These are phyloP conservation scores for Conistra vaccinii DNA, from an alignment of 2,888 invertebrate genomes.

Conservation along the genomic window DNA sequence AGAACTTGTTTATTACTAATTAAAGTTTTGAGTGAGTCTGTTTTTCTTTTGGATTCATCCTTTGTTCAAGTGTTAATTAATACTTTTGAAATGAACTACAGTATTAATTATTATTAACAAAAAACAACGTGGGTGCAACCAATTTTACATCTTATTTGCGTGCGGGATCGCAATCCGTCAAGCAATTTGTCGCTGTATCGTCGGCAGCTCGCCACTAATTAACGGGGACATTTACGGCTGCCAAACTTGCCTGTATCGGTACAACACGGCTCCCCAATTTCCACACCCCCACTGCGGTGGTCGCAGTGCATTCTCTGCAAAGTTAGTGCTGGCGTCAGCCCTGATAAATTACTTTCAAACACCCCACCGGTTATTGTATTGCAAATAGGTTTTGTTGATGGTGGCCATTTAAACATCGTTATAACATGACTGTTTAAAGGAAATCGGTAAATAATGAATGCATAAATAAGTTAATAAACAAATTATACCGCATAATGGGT, in stretches of 20 bases:
- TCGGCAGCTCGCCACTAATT: constrained; percentile 85
- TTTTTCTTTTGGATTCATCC: not conserved
- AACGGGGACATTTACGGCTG: constrained; percentile 85
- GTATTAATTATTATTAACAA: constrained; percentile 5
- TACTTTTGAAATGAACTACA: constrained; percentile 1
- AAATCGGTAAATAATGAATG: constrained; percentile 43
- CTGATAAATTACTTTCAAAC: constrained; percentile 64
- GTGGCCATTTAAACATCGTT: constrained; percentile 39
- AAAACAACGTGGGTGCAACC: constrained; percentile 20
- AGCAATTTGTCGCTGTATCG: constrained; percentile 85
- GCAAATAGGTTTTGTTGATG: constrained; percentile 45
- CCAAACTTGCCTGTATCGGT: constrained; percentile 82
- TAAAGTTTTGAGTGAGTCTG: not conserved
- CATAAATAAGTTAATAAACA: constrained; percentile 55
- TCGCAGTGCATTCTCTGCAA: constrained; percentile 68
- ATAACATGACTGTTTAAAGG: constrained; percentile 31
- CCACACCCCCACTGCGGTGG: constrained; percentile 67
- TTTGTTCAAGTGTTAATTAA: not conserved
- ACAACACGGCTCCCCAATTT: constrained; percentile 68
- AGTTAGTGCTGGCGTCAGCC: constrained; percentile 68
- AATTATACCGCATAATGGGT: constrained; percentile 60
- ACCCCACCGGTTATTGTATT: constrained; percentile 50
- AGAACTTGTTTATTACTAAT: not conserved
- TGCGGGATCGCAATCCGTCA: constrained; percentile 78
- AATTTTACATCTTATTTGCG: constrained; percentile 76